Conservation (phyloP, 1,140 invertebrate genomes). For the Parasteatoda tepidariorum region DNA sequence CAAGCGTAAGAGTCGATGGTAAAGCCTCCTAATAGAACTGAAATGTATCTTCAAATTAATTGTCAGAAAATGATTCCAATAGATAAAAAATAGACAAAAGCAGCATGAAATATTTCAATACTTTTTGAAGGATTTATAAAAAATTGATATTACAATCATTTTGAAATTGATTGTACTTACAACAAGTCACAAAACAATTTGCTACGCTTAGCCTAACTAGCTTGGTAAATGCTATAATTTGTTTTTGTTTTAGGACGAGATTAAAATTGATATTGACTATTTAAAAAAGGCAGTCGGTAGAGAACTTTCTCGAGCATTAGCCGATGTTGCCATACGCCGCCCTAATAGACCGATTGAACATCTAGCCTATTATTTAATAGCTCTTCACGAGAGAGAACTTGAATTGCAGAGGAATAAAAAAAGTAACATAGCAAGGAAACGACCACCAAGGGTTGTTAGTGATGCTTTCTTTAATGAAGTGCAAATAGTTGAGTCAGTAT, state of each 20-base stretch:
- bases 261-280: constrained; percentile 11
- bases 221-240: no score
- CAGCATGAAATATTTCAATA: no score
- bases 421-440: background rate
- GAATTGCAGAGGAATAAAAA: background rate
- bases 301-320: background rate
- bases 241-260: background rate
- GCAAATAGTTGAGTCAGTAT: background rate
- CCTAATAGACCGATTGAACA: constrained; percentile 28
- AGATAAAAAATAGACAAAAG: no score
- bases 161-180: no score
- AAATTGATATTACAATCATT: no score
- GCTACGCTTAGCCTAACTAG: no score
- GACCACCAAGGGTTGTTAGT: background rate
- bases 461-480: background rate
- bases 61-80: no score
- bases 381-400: constrained; percentile 23
- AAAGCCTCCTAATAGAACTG: no score
- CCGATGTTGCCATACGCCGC: background rate
- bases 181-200: no score
- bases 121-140: no score
- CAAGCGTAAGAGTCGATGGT: no score
- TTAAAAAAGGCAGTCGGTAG: constrained; percentile 8
- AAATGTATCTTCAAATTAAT: no score
- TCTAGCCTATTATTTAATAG: constrained; percentile 14